A percentile compares a stretch with the other conserved stretches of the same genome.
Conservation (phyloP, 2,888 invertebrate species). For the Acleris emargana region DNA sequence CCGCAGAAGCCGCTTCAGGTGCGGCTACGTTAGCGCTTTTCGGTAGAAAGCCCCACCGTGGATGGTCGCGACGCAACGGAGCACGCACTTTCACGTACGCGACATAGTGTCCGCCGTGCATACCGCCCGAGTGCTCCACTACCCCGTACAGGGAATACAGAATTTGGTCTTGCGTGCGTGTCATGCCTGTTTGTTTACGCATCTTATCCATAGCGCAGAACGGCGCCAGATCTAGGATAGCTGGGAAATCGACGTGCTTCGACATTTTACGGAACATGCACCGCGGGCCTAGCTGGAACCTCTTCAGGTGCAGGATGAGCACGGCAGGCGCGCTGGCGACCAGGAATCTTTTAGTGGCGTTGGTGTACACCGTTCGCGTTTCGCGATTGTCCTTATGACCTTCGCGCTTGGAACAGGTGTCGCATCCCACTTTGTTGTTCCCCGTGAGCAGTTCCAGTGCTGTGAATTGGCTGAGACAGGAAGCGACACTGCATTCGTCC, state of each 20-base stretch:
- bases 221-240: slow-evolving; percentile 93
- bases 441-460: slow-evolving; percentile 95
- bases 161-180: slow-evolving; percentile 86
- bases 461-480: slow-evolving; percentile 96
- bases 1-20: slow-evolving; percentile 58
- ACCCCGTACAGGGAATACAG: slow-evolving; percentile 97
- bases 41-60: slow-evolving; percentile 89
- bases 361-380: slow-evolving; percentile 86
- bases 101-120: slow-evolving; percentile 94
- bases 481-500: slow-evolving; percentile 92
- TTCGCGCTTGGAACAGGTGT: slow-evolving; percentile 90
- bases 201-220: slow-evolving; percentile 90
- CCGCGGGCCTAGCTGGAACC: slow-evolving; percentile 93
- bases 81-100: slow-evolving; percentile 96
- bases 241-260: slow-evolving; percentile 94
- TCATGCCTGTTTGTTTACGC: slow-evolving; percentile 84
- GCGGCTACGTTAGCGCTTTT: slow-evolving; percentile 81
- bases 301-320: slow-evolving; percentile 96
- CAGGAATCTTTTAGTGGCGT: slow-evolving; percentile 92
- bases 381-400: slow-evolving; percentile 85
- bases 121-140: slow-evolving; percentile 96
- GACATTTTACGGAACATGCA: slow-evolving; percentile 92
- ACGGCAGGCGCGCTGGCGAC: slow-evolving; percentile 96
- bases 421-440: slow-evolving; percentile 96
- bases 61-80: slow-evolving; percentile 84